Evolutionary conservation across 2,888 invertebrate species (phyloP).

Genomic region (Andrena haemorrhoa): DNA sequence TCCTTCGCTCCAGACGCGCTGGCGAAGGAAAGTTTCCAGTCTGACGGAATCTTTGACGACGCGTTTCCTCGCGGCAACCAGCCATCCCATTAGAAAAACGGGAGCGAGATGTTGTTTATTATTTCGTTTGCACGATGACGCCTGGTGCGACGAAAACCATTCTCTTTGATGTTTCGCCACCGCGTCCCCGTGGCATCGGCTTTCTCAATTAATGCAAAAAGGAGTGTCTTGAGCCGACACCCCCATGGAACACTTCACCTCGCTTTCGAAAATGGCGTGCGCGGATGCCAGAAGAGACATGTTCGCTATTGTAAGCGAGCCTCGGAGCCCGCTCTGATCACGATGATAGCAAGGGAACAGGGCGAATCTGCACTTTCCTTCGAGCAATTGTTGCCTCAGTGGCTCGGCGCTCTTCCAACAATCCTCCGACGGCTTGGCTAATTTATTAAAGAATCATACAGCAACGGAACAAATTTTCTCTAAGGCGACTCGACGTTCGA

Average conservation of each 20-base stretch:
- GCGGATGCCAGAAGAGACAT: slow-evolving; percentile 50
- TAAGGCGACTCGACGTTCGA: no score
- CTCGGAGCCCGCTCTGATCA: slow-evolving; percentile 17
- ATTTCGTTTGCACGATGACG: slow-evolving; percentile 74
- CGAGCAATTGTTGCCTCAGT: slow-evolving; percentile 9
- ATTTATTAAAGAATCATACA: background rate
- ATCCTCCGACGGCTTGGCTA: background rate
- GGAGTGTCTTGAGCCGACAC: slow-evolving; percentile 69
- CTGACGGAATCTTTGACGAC: slow-evolving; percentile 55
- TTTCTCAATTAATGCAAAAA: slow-evolving; percentile 79
- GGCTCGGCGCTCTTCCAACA: no score
- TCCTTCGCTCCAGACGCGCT: background rate
- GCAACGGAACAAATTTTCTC: background rate
- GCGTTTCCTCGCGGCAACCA: slow-evolving; percentile 48
- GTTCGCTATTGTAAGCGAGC: slow-evolving; percentile 51
- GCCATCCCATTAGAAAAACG: slow-evolving; percentile 70
- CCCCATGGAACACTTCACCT: slow-evolving; percentile 61
- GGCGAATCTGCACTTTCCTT: slow-evolving; percentile 23
- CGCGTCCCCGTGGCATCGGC: slow-evolving; percentile 71
- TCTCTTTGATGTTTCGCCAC: slow-evolving; percentile 75
- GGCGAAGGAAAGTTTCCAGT: slow-evolving; percentile 34
- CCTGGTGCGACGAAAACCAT: slow-evolving; percentile 67
- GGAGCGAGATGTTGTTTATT: slow-evolving; percentile 71
- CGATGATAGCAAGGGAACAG: slow-evolving; percentile 13
- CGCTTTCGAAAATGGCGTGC: slow-evolving; percentile 68